Base-by-base conservation (phyloP, 2,113 vertebrate species). In the Rynchops niger region DNA sequence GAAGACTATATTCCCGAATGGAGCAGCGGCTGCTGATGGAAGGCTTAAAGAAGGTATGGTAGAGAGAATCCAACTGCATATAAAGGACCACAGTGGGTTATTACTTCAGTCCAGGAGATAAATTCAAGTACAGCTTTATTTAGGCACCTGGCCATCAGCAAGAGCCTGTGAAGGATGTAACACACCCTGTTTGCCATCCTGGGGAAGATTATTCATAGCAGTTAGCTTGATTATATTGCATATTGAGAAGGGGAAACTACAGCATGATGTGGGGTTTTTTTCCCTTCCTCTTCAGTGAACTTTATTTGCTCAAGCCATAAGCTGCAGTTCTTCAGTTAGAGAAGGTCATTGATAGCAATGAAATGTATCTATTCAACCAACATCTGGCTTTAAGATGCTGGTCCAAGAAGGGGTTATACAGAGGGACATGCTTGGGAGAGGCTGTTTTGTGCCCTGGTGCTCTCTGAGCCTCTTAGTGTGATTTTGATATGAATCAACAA, bases 1-100 rank as follows among this genome's bases (percentile, higher is more conserved):
- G 94, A 99, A 99, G 97, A 99, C 99, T 7, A 99, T 99, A 97
- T 99, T 99, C 87, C 98, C 99, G 76, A 99, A 98, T 34, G 99
- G 99, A 95, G 99, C 99, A 42, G 99, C 99, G 0, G 99, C 99
- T 50, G 99, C 99, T 72, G 99, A 99, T 63, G 99, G 99, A 92
- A 98, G 99, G 77, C 98, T 99, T 53, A 99, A 99, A 97, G 99
- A 99, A 98, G 99, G 99, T 99, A 97, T 12, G 21, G 32, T 30
- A 82, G 23, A 82, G 53, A 70, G 45, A 86, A 62, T 77, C 36
- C 43, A 80, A 23, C 18, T 53, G 18, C 19, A 11, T 49, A 12
- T 71, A 23, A 79, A 65, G 11, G 15, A 40, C 27, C 45, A 65
- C 36, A 73, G 42, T 30, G 15, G 20, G 34, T 13, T 87, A 43